Evolutionary conservation across 1,140 invertebrate species (phyloP), one percentile per base, ranked within the genome.

Genomic region (Dendrolimus kikuchii): DNA sequence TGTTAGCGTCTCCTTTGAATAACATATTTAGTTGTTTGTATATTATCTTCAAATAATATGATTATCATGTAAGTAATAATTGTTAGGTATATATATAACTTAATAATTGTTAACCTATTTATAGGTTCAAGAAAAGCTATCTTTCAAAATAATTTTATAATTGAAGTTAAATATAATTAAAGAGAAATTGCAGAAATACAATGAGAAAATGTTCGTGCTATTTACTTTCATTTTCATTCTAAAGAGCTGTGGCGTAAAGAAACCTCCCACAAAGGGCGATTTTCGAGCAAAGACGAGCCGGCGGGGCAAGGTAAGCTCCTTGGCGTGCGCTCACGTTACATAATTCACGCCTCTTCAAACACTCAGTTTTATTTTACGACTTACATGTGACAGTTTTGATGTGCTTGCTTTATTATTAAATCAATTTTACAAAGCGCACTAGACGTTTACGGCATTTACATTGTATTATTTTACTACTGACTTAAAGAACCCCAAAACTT

Each of bases 281-380:
- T 60, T 54, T 46, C 45, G 40, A 48, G 48, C 55, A 51, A 41
- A 56, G 61, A 59, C 57, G 59, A 61, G 53, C 40, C 38, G 42
- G 43, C 23, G 50, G 41, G 38, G 41, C 42, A 46, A 50, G 42
- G 39, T 9, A 50, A 48, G 51, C 38, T 46, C 44, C 23, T 10
- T 9, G n/a, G 23, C 8, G 51, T 55, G 53, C 53, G 51, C 47
- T 55, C 57, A 43, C 46, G 43, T 64, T 61, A 70, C 59, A 62
- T 64, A 64, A 70, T 65, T 67, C 54, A 62, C 60, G 56, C 49
- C 50, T 61, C 60, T 57, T 63, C 56, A 67, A 67, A 62, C 57
- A 60, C 55, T 64, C 59, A 63, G 53, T 57, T 63, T 66, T 71
- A 67, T 68, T 65, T 62, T 59, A 65, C 57, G 56, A 49, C 49